These are phyloP conservation scores for Agrotis exclamationis DNA, from an alignment of 2,888 invertebrate genomes.

Conservation along the genomic window DNA sequence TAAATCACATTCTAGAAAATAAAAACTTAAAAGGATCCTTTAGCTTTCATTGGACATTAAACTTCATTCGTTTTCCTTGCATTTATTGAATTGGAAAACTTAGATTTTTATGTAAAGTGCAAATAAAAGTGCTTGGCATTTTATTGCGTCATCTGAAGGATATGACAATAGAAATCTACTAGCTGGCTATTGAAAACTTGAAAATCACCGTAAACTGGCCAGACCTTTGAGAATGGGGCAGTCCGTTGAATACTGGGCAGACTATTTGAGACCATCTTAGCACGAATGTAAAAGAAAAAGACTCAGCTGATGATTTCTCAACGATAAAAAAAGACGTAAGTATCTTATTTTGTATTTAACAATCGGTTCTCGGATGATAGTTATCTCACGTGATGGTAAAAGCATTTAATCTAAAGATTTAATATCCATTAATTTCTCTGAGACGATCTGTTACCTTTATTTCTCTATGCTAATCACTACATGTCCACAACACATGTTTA, in stretches of 20 bases:
- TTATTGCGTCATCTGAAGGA: constrained; percentile 14
- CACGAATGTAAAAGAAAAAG: too few species aligned
- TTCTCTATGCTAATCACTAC: constrained; percentile 19
- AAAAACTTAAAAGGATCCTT: constrained; percentile 11
- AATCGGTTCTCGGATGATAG: too few species aligned
- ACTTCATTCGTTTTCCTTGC: constrained; percentile 13
- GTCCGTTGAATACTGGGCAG: too few species aligned
- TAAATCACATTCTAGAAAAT: constrained; percentile 10
- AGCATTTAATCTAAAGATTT: too few species aligned
- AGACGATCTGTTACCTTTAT: constrained; percentile 2
- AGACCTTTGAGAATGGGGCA: too few species aligned
- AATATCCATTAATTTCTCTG: neutral
- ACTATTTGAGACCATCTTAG: too few species aligned
- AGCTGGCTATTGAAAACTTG: too few species aligned
- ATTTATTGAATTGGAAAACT: constrained; percentile 21
- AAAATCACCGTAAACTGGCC: too few species aligned
- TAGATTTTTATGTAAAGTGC: neutral
- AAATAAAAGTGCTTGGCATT: constrained; percentile 24
- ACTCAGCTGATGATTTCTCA: too few species aligned
- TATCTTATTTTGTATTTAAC: too few species aligned
- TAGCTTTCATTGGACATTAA: constrained; percentile 27
- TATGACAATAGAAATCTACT: neutral
- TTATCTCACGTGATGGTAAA: too few species aligned
- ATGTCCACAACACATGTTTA: constrained; percentile 28
- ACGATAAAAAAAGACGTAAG: too few species aligned